Percentiles rank a stretch among this genome's conserved stretches.
Conservation (phyloP, 2,113 vertebrate genomes). For the Condylura cristata region DNA sequence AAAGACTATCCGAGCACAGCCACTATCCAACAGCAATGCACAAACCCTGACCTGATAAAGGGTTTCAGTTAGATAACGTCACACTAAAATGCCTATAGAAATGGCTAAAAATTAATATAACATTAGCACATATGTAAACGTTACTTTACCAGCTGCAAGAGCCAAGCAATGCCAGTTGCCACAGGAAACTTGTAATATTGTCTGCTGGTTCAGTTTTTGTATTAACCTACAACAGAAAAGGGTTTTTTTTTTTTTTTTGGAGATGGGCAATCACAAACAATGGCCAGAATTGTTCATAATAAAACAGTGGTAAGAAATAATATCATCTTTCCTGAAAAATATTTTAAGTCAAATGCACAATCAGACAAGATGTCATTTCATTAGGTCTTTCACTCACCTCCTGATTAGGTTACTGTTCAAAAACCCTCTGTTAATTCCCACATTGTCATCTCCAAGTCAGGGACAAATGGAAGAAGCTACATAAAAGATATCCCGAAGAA, state of each 20-base stretch:
- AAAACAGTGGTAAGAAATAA: neutral
- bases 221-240: slow-evolving; percentile 89
- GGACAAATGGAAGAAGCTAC: neutral
- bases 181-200: slow-evolving; percentile 96
- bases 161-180: slow-evolving; percentile 98
- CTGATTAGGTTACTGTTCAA: neutral
- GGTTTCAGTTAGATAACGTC: neutral
- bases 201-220: slow-evolving; percentile 95
- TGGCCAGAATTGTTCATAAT: neutral
- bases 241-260: neutral
- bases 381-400: slow-evolving; percentile 2
- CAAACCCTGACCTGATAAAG: neutral
- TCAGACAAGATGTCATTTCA: neutral
- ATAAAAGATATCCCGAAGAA: neutral
- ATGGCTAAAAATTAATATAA: neutral
- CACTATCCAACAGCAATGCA: neutral
- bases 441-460: neutral
- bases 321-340: slow-evolving; percentile 1
- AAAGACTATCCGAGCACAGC: neutral
- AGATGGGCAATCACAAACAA: slow-evolving; percentile 19
- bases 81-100: neutral
- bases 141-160: slow-evolving; percentile 93
- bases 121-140: slow-evolving; percentile 29
- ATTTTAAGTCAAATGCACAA: slow-evolving; percentile 17
- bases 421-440: neutral